A percentile compares a stretch with the other conserved stretches of the same genome.
Evolutionary conservation across 2,113 vertebrate species (phyloP).

Genomic region (Buteo buteo): DNA sequence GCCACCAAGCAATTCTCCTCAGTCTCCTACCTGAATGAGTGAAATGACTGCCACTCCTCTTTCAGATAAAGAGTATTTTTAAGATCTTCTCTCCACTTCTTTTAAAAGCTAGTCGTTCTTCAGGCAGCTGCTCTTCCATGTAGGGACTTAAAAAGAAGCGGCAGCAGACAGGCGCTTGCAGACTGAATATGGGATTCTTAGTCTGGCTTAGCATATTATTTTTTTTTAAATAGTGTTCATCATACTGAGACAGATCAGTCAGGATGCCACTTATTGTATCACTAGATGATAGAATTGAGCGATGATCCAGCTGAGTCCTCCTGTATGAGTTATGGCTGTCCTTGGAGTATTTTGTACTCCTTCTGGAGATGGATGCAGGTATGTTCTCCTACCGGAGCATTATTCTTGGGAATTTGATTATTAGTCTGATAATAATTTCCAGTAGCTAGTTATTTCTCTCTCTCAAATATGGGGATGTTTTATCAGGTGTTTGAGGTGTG

Average conservation of each 20-base stretch:
- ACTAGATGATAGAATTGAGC: neutral
- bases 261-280: neutral
- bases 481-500: neutral
- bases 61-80: neutral
- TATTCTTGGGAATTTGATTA: neutral
- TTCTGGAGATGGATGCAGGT: neutral
- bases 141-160: neutral
- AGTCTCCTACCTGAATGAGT: neutral
- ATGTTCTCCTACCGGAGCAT: fast-evolving
- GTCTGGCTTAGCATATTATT: neutral
- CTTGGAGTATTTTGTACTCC: neutral
- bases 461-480: neutral
- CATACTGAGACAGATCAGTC: neutral
- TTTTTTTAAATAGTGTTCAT: neutral
- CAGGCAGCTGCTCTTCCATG: neutral
- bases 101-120: neutral
- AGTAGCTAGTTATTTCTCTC: neutral
- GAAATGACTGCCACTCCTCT: neutral
- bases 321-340: neutral
- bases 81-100: neutral
- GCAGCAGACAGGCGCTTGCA: neutral
- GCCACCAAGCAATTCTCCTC: neutral
- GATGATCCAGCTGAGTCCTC: neutral
- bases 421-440: neutral
- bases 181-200: neutral